Conservation (phyloP, 1,140 invertebrate species). For the Lasaia peninsularis region DNA sequence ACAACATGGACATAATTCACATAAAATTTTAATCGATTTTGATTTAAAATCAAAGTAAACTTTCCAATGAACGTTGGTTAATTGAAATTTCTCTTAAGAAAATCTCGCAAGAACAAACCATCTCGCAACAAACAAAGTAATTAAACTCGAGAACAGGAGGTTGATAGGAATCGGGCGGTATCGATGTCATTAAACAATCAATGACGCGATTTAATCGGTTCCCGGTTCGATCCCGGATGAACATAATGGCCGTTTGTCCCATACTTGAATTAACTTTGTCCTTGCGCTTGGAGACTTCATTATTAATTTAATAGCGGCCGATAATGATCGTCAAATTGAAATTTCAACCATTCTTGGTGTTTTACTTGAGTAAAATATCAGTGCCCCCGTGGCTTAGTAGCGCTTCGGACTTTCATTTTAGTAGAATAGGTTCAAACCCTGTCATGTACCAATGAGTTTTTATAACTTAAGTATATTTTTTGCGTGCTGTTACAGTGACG, state of each 20-base stretch:
- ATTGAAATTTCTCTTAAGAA: constrained; percentile 9
- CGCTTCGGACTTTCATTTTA: no score
- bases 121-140: constrained; percentile 40
- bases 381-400: no score
- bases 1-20: constrained; percentile 1
- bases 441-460: no score
- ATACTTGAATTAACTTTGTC: constrained; percentile 34
- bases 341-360: constrained; percentile 7
- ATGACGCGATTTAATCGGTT: constrained; percentile 37
- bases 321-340: constrained; percentile 18
- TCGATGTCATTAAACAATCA: constrained; percentile 44
- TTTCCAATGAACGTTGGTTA: constrained; percentile 3
- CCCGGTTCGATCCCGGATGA: constrained; percentile 28
- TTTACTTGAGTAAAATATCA: no score
- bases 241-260: constrained; percentile 20
- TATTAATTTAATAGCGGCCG: constrained; percentile 40
- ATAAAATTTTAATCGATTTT: not conserved
- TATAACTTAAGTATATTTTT: no score
- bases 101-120: constrained; percentile 15
- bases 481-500: no score
- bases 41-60: constrained; percentile 5
- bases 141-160: constrained; percentile 32
- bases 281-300: constrained; percentile 31
- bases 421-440: no score
- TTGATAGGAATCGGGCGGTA: constrained; percentile 29